Evolutionary conservation across 2,797 vertebrate species (phyloP).

Genomic region (Prunella strophiata): DNA sequence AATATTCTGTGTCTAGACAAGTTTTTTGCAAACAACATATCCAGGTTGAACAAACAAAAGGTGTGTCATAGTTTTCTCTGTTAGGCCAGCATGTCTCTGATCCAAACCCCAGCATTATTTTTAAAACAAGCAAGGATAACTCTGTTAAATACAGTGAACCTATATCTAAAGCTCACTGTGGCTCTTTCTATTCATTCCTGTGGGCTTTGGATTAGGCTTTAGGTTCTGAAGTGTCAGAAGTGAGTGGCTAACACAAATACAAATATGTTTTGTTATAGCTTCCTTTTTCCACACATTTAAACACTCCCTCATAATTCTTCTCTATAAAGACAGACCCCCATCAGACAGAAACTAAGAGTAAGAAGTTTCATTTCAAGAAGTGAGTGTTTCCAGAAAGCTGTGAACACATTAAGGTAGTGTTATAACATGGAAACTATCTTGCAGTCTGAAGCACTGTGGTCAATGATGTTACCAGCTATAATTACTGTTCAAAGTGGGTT

Average conservation of each 20-base stretch:
- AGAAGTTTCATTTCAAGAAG: conserved; percentile 23
- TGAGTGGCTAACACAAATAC: not conserved
- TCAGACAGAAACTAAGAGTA: not conserved
- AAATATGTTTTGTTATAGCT: not conserved
- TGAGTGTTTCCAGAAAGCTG: conserved; percentile 10
- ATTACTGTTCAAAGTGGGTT: not conserved
- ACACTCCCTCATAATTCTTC: not conserved
- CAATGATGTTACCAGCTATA: conserved; percentile 11
- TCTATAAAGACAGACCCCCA: not conserved
- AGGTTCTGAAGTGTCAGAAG: not conserved
- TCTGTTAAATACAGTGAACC: not conserved
- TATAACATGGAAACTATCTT: conserved; percentile 21
- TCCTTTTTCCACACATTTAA: not conserved
- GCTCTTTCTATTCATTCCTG: not conserved
- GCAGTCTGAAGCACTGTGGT: not conserved
- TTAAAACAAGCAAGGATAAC: not conserved
- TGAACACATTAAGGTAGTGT: not conserved
- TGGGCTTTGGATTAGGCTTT: not conserved
- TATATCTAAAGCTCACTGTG: not conserved
- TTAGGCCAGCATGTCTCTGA: not conserved
- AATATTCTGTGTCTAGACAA: not conserved
- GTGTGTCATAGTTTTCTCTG: not conserved
- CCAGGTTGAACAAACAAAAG: not conserved
- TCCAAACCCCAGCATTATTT: not conserved
- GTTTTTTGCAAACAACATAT: not conserved